These are phyloP conservation scores for Ceratothoa steindachneri DNA, from an alignment of 2,888 invertebrate species.

Conservation along the genomic window DNA sequence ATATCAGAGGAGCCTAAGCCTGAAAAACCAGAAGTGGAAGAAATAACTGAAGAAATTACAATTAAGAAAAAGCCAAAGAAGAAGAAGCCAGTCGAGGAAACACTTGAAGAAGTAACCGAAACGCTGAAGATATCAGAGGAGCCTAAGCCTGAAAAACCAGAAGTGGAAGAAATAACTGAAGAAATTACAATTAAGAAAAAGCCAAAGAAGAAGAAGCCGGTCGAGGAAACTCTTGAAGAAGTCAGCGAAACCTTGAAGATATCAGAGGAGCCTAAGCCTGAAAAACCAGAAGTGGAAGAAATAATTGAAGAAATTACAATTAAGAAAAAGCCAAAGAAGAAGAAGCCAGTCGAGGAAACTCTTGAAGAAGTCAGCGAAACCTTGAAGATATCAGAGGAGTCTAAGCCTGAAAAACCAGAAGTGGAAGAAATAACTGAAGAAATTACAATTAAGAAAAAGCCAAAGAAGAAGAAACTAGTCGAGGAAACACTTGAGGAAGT, in stretches of 20 bases:
- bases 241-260: slow-evolving; percentile 1
- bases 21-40: not conserved
- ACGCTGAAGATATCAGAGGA: too few species aligned
- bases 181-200: slow-evolving; percentile 2
- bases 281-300: slow-evolving; percentile 6
- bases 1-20: slow-evolving; percentile 60
- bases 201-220: slow-evolving; percentile 8
- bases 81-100: slow-evolving; percentile 54
- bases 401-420: slow-evolving; percentile 46
- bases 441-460: slow-evolving; percentile 51
- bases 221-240: slow-evolving; percentile 19
- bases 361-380: slow-evolving; percentile 62
- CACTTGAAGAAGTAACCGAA: not conserved
- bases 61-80: slow-evolving; percentile 50
- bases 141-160: slow-evolving; percentile 21
- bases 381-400: slow-evolving; percentile 55
- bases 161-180: slow-evolving; percentile 23
- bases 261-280: slow-evolving; percentile 10
- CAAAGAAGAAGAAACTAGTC: slow-evolving; percentile 12
- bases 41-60: slow-evolving; percentile 52
- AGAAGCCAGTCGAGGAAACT: slow-evolving; percentile 53
- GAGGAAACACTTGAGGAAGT: slow-evolving; percentile 50
- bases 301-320: not conserved
- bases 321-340: slow-evolving; percentile 19
- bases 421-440: slow-evolving; percentile 54